Conservation (phyloP, 2,888 invertebrate genomes). For the Microdon myrmicae region DNA sequence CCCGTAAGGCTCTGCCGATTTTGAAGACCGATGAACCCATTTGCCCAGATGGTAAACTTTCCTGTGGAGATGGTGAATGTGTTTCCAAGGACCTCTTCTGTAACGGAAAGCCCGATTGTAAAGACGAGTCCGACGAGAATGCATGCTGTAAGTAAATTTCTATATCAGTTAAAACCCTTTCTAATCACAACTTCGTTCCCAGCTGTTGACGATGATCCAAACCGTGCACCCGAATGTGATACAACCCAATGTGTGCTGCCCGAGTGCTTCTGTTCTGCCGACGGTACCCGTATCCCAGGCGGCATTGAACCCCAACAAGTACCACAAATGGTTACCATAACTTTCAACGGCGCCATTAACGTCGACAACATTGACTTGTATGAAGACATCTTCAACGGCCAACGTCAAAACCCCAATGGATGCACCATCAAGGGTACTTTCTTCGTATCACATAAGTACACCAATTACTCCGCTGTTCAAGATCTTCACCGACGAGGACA, state of each 20-base stretch:
- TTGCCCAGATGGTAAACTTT: slow-evolving; percentile 88
- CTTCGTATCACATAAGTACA: slow-evolving; percentile 93
- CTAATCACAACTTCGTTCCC: slow-evolving; percentile 56
- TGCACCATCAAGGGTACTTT: slow-evolving; percentile 90
- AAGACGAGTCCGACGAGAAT: slow-evolving; percentile 94
- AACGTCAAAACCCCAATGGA: slow-evolving; percentile 87
- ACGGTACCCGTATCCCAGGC: slow-evolving; percentile 89
- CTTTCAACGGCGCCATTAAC: slow-evolving; percentile 92
- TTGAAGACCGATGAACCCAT: slow-evolving; percentile 93
- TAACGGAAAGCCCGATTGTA: slow-evolving; percentile 91
- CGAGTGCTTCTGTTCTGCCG: slow-evolving; percentile 93
- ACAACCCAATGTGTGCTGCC: slow-evolving; percentile 87
- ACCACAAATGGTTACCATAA: slow-evolving; percentile 93
- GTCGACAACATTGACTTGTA: slow-evolving; percentile 93
- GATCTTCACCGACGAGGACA: slow-evolving; percentile 90
- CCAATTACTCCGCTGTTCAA: slow-evolving; percentile 89
- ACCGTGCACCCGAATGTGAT: slow-evolving; percentile 91
- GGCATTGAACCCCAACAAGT: slow-evolving; percentile 84
- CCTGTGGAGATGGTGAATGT: slow-evolving; percentile 93
- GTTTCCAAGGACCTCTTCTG: slow-evolving; percentile 92
- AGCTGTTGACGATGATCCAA: slow-evolving; percentile 91
- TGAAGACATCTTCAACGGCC: slow-evolving; percentile 88
- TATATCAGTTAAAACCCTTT: neutral
- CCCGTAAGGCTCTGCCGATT: slow-evolving; percentile 87
- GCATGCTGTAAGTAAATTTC: slow-evolving; percentile 84